Base-by-base conservation (phyloP, 2,113 vertebrate species). In the Ciconia boyciana region DNA sequence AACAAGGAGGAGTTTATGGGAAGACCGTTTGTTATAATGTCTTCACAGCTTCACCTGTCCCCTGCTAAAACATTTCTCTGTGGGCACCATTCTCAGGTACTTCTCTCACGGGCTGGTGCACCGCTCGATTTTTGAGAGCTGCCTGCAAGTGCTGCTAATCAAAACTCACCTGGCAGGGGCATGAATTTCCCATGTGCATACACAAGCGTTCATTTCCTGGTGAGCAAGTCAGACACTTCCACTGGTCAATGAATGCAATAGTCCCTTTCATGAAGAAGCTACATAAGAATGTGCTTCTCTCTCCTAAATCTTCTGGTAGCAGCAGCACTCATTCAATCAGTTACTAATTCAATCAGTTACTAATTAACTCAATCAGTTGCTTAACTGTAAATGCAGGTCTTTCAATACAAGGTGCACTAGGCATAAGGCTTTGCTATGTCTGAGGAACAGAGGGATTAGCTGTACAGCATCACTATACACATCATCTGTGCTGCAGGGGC, bases 401-500 rank as follows among this genome's bases (percentile, higher is more conserved):
- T 89, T 74, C 46, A 77, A 57, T 5, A 70, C 8, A 61, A 75
- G 34, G 10, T 61, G 16, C 65, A 62, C 7, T 2, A 52, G 43
- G 41, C 21, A 31, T 6, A 72, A 81, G 18, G 58, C 12, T 75
- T 65, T 69, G 25, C 21, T 74, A n/a, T 28, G 19, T 14, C 46
- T 18, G 21, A 31, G 32, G 49, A 93, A 31, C 5, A 74, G 43
- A 39, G 60, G 25, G 78, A 58, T 36, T 22, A 7, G 32, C 31
- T 70, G 43, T 24, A 8, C 0, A 62, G 55, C 14, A 49, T 22
- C 77, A n/a, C 25, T 54, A 7, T 2, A 43, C 7, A 10, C 0
- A 0, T 36, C 32, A 6, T 19, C 19, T 5, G 8, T 57, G n/a
- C 28, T 58, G 8, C 3, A 78, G 44, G 2, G 61, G 48, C 13